Conservation (phyloP, 2,888 invertebrate genomes). For the Nomada flava region DNA sequence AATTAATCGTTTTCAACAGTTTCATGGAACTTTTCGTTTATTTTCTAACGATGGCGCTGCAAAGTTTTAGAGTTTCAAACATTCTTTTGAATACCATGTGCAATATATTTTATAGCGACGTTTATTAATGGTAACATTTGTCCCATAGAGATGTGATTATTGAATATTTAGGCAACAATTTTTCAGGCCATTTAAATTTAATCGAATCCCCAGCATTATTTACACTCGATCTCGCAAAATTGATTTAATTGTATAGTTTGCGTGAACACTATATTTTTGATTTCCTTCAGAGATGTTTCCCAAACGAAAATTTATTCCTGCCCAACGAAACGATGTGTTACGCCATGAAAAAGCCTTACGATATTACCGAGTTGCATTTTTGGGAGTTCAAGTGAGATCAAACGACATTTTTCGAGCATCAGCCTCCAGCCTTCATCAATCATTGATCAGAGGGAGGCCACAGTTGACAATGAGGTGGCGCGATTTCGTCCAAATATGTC, state of each 20-base stretch:
- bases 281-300: background rate
- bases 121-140: too few relatives aligned
- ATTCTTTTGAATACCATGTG: too few relatives aligned
- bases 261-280: too few relatives aligned
- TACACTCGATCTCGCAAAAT: background rate
- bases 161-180: too few relatives aligned
- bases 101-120: too few relatives aligned
- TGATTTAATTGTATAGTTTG: too few relatives aligned
- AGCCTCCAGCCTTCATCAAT: constrained; percentile 49
- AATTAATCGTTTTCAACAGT: too few relatives aligned
- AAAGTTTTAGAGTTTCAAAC: too few relatives aligned
- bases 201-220: background rate
- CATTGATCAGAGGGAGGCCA: constrained; percentile 36
- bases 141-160: too few relatives aligned
- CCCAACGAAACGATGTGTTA: background rate
- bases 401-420: constrained; percentile 21
- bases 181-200: too few relatives aligned
- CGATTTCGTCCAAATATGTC: constrained; percentile 38
- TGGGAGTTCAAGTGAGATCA: background rate
- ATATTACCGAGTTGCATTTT: constrained; percentile 3
- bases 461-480: constrained; percentile 43
- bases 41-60: too few relatives aligned
- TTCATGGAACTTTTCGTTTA: too few relatives aligned
- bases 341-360: constrained; percentile 3
- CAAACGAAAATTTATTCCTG: background rate